Percentiles rank a stretch among this genome's conserved stretches.
Evolutionary conservation across 1,140 invertebrate species (phyloP).

Genomic region (Sitophilus oryzae): DNA sequence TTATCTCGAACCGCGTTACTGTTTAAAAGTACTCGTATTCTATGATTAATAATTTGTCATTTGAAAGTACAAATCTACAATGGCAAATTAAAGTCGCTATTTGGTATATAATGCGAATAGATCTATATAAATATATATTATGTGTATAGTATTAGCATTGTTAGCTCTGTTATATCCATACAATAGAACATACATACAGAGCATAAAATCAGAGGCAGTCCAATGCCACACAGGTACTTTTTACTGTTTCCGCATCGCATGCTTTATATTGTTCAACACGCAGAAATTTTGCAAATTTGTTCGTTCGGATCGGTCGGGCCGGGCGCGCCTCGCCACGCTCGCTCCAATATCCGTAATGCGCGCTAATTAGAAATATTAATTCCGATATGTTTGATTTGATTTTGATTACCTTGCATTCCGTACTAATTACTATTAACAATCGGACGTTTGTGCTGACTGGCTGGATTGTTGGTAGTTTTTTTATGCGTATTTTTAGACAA

Average conservation of each 20-base stretch:
- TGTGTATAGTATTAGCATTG: no score
- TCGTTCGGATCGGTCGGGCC: no score
- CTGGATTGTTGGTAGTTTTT: conserved; percentile 3
- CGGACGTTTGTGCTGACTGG: conserved; percentile 5
- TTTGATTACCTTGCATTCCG: conserved; percentile 27
- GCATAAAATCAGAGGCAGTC: neutral
- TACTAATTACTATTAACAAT: conserved; percentile 20
- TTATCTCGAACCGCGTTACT: no score
- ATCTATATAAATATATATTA: no score
- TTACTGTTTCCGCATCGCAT: neutral
- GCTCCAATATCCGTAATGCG: conserved; percentile 7
- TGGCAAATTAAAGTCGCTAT: no score
- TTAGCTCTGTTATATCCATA: no score
- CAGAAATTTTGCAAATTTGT: conserved; percentile 20
- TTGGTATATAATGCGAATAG: no score
- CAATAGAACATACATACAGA: no score
- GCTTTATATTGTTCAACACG: conserved; percentile 9
- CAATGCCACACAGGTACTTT: neutral
- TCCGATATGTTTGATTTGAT: conserved; percentile 25
- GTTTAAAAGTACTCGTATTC: no score
- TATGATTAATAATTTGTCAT: no score
- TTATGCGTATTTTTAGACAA: neutral
- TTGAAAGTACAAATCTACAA: no score
- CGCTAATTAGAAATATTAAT: conserved; percentile 22
- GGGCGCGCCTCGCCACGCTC: no score